Base-by-base conservation (phyloP, 2,797 vertebrate species). In the Arnoldichthys spilopterus region DNA sequence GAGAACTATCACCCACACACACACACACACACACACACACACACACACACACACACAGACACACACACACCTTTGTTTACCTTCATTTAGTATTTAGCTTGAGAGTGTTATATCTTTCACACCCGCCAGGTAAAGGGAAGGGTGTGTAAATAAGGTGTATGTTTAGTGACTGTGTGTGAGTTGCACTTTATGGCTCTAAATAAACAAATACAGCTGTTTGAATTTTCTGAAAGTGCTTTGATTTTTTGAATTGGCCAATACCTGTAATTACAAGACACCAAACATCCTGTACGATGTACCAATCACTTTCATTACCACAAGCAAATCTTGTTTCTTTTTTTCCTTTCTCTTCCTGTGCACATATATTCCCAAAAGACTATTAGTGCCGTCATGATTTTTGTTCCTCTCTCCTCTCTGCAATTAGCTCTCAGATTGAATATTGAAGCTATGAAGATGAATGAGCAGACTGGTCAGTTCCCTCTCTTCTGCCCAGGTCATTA, bases 371-470 rank as follows among this genome's bases (percentile, higher is more conserved):
- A 20, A 59, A 77, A 74, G 85, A 71, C 81, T 83, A 79, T 86
- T 86, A 86, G 83, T 47, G 53, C 26, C 78, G 70, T 62, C 78
- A 74, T 82, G 85, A 86, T 76, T 86, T 84, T 74, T 82, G 74
- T 81, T 82, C 78, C 62, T 77, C 78, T 80, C 80, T 82, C 75
- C 75, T 45, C 76, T 37, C 67, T 72, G 83, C 83, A 86, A 86
- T 86, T 86, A 84, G 83, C 81, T 82, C 78, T 76, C 58, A 83
- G 85, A 84, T 81, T 86, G 85, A 84, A 79, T 86, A 86, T 86
- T 86, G 83, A 86, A 79, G 73, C 72, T 71, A 82, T 79, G 78
- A 83, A 86, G 85, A 86, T 77, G 78, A 84, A 86, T 75, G 82
- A 78, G 74, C 74, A 77, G 26, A 68, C 67, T 45, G 51, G 76